Evolutionary conservation across 2,888 invertebrate genomes (phyloP), one percentile per base, ranked within the genome.

Genomic region (Lamproptera curius): DNA sequence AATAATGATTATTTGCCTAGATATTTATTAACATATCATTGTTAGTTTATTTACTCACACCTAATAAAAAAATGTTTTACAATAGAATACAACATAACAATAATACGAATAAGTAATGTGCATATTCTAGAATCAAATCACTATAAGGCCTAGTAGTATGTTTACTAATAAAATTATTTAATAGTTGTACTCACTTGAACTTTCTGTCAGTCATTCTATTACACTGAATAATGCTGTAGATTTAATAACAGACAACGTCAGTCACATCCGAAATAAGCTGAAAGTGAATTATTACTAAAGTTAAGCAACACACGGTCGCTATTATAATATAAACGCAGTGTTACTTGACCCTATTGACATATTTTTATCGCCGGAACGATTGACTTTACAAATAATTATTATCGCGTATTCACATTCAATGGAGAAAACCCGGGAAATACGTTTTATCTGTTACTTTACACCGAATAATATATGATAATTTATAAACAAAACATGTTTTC

Each of bases 341-440:
- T 39, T 3, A 31, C 15, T 43, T 39, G 42, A 48, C 48, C 48
- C 39, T 35, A 39, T 39, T 34, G 39, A 28, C 11, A 35, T 40
- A 43, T 48, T 48, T 48, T 48, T 43, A 48, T 48, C 48, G 28
- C 34, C 26, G 17, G 16, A 43, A 42, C 37, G 37, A 43, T 33
- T 34, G 1, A 39, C 16, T 42, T 16, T 2, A 20, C 39, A 48
- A 48, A 43, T 39, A n/a, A 23, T 31, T 10, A 14, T 14, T 46
- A 41, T 46, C 36, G 10, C 15, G n/a, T 13, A 9, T 11, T 17
- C 14, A 41, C 31, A 46, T 41, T 40, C 14, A 10, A n/a, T 13
- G 26, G 45, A 40, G 39, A 40, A 46, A 23, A 23, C 45, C 34
- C 34, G 8, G 39, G 34, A 34, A 36, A 10, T 26, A 6, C 20